phyloP scores from a whole-genome alignment of 2,888 invertebrate genomes.

The Calephelis perditalis region DNA sequence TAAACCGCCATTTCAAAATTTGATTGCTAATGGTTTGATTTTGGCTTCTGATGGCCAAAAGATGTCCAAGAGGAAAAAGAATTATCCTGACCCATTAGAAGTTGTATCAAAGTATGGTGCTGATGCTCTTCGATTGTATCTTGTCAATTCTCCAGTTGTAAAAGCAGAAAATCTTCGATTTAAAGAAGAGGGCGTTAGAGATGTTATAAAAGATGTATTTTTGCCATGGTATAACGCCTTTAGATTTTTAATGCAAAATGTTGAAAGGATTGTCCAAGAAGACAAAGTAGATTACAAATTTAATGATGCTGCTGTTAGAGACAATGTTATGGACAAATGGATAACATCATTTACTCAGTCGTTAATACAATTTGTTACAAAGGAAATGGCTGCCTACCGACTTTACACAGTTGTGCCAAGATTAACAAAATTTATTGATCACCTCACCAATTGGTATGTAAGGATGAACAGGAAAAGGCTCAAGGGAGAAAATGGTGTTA shows the following conservation, averaged over 20 bases:
- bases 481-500: conserved; percentile 91
- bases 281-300: conserved; percentile 76
- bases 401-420: conserved; percentile 97
- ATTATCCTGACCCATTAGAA: conserved; percentile 97
- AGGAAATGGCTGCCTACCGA: conserved; percentile 96
- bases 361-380: conserved; percentile 89
- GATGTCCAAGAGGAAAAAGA: conserved; percentile 99
- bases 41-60: conserved; percentile 98
- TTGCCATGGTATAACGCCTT: conserved; percentile 97
- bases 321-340: conserved; percentile 98
- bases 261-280: conserved; percentile 87
- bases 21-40: conserved; percentile 97
- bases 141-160: conserved; percentile 98
- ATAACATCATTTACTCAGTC: conserved; percentile 97
- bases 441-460: conserved; percentile 99
- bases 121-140: conserved; percentile 96
- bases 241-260: conserved; percentile 95
- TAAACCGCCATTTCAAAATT: conserved; percentile 97
- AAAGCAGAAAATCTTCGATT: conserved; percentile 97
- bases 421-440: conserved; percentile 96
- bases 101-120: conserved; percentile 96
- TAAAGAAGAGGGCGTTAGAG: conserved; percentile 97
- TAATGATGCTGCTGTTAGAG: conserved; percentile 70
- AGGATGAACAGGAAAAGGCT: conserved; percentile 96
- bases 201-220: conserved; percentile 98